Base-by-base conservation (phyloP, 2,113 vertebrate genomes). In the Meles meles region DNA sequence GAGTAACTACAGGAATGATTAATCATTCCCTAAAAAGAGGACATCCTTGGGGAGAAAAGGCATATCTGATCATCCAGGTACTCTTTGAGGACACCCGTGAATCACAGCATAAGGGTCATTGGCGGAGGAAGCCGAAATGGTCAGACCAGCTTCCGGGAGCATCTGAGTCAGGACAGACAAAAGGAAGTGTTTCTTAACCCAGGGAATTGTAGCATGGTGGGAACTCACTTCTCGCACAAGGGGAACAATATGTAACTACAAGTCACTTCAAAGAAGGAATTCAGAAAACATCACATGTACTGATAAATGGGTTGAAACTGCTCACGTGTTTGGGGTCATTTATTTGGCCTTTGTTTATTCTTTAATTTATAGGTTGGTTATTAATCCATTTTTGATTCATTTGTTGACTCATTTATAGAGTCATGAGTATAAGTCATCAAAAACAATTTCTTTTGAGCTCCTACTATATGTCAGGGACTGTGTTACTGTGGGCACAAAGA, bases 91-190 rank as follows among this genome's bases (percentile, higher is more conserved):
- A 47, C 11, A 27, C 2, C 6, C 2, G 13, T 84, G 96, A 95
- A 17, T 63, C 94, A 65, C 1, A 49, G 29, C 12, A 0, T 14
- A 23, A 27, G 14, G 57, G 47, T 39, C 89, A 76, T 13, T 15
- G 29, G 20, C 37, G 4, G 4, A 79, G 39, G 3, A 49, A 88
- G 65, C 37, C 12, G 44, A 44, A 84, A 86, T 34, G 34, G 2
- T 71, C 86, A 44, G 65, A 31, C 23, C 47, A 10, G 71, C 82
- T 97, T 94, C 95, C 44, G 34, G 88, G 82, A 87, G 63, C 2
- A 1, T 80, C 67, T 96, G 93, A 96, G 57, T 96, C 95, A 94
- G 69, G 34, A 72, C 4, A 94, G 49, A 90, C 47, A 63, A 88
- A 93, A 95, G 90, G 57, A 71, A 47, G 13, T 65, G 15, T 80